phyloP scores from a whole-genome alignment of 2,888 invertebrate genomes.

The Galerucella nymphaeae region DNA sequence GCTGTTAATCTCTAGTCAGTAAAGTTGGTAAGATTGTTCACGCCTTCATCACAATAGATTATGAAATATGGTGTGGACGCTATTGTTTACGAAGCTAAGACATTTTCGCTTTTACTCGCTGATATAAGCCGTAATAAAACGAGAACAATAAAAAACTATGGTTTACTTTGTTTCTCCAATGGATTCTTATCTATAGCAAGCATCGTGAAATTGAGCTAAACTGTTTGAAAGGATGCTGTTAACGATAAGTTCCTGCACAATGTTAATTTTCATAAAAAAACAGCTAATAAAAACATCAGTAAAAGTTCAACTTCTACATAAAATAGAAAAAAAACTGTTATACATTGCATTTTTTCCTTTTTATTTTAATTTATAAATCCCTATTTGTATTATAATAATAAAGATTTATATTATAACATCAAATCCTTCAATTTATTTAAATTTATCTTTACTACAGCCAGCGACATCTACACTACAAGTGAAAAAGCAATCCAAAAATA shows the following conservation, averaged over 20 bases:
- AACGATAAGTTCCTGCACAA: neutral
- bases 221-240: neutral
- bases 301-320: no score
- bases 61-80: constrained; percentile 58
- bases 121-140: constrained; percentile 44
- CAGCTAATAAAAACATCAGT: neutral
- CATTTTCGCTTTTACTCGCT: constrained; percentile 44
- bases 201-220: neutral
- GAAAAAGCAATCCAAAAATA: no score
- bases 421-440: no score
- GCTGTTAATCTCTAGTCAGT: constrained; percentile 62
- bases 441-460: no score
- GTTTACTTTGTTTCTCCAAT: constrained; percentile 42
- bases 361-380: no score
- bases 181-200: constrained; percentile 24
- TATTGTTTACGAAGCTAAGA: constrained; percentile 52
- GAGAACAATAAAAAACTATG: constrained; percentile 42
- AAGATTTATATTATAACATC: no score
- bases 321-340: no score
- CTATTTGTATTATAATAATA: no score
- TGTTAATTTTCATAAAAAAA: neutral
- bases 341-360: no score
- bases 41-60: constrained; percentile 61
- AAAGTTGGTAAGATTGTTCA: constrained; percentile 62
- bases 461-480: no score